Base-by-base conservation (phyloP, 2,888 invertebrate genomes). In the Aphrophora alni region DNA sequence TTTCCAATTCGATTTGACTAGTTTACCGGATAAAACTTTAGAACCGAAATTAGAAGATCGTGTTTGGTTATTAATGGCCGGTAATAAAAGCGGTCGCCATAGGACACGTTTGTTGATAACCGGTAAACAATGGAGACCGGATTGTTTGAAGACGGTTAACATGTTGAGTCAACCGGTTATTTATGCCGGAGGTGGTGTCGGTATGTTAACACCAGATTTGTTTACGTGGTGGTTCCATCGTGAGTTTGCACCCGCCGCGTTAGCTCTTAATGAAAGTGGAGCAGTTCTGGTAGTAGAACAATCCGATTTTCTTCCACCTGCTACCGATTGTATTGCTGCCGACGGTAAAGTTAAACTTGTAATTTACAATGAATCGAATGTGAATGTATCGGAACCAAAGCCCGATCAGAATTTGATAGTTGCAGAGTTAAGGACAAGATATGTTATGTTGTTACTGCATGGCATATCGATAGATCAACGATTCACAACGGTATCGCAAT, bases 221-320 rank as follows among this genome's bases (percentile, higher is more conserved):
- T 89, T 90, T 81, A 86, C 88, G 7, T 89, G 89, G 89, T 90
- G 90, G 90, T 89, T 90, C 77, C 88, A 88, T 77, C 87, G 87
- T n/a, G 89, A 90, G 83, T 89, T 90, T 82, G 88, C 88, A 0
- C 88, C 89, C 0, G 88, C 89, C 0, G 89, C 89, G 0, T 85
- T 89, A 83, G 88, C 89, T 12, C 87, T 90, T 84, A 89, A 89
- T 82, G 88, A 88, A 1, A 87, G 87, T 28, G 88, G 88, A 0
- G 89, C 88, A 0, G 85, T 89, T 14, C 85, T 89, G 21, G 88
- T 89, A 0, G 88, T 87, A 17, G 88, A 88, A 81, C 86, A 86
- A 38, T 87, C 88, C 0, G 87, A 88, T 69, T 89, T 88, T 75
- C 83, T 89, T 1, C 88, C 89, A 0, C 84, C 87, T 0, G 87